Evolutionary conservation across 2,797 vertebrate species (phyloP).

Genomic region (Brachyalestes nurse): DNA sequence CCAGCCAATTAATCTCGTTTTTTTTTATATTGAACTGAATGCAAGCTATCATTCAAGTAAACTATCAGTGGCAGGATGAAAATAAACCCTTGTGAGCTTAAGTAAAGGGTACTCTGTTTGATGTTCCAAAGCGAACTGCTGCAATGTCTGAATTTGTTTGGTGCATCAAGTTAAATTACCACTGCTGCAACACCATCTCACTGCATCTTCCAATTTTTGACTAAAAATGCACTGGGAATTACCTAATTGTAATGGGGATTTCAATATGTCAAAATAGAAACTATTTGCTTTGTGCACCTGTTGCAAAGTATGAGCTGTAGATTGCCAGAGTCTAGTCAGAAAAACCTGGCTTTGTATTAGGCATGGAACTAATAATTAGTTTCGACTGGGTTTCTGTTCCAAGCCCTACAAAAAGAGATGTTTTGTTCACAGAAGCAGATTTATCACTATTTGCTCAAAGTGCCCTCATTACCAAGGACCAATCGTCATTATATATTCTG

Average conservation of each 20-base stretch:
- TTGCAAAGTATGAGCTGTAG: conserved; percentile 20
- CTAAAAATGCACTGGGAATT: neutral
- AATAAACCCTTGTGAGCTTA: neutral
- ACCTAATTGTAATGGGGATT: neutral
- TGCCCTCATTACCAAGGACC: conserved; percentile 46
- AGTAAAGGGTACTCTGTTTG: neutral
- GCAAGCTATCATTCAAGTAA: neutral
- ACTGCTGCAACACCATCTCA: neutral
- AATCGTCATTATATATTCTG: conserved; percentile 50
- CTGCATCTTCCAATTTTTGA: neutral
- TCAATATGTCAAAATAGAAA: no score
- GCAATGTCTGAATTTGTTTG: no score
- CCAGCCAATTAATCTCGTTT: neutral
- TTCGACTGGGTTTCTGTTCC: conserved; percentile 32
- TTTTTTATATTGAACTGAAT: neutral
- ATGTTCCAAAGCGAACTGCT: no score
- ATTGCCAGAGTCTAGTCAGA: conserved; percentile 30
- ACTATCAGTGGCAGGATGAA: neutral
- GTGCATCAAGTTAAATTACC: no score
- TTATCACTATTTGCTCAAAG: conserved; percentile 53
- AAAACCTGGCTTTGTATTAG: conserved; percentile 33
- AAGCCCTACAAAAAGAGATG: conserved; percentile 27
- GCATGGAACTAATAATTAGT: conserved; percentile 36
- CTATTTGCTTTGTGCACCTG: conserved; percentile 24
- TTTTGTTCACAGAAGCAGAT: conserved; percentile 50